A percentile compares a stretch with the other conserved stretches of the same genome.
Conservation (phyloP, 2,113 vertebrate species). For the western clawed frog (Xenopus tropicalis) region UCB_Xtro_10.0 CM004446.2:128283501-128284000, state of each 20-base stretch:
- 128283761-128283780: slow-evolving; percentile 20
- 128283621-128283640: background rate
- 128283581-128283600: too few relatives aligned
- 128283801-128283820: background rate
- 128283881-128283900: too few relatives aligned
- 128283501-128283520: slow-evolving; percentile 18
- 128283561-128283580: background rate
- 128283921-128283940: too few relatives aligned
- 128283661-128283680: too few relatives aligned
- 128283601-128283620: too few relatives aligned
- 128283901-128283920: too few relatives aligned
- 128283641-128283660: background rate
- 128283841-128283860: background rate
- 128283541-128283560: background rate
- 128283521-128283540: slow-evolving; percentile 15
- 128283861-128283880: too few relatives aligned
- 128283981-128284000: too few relatives aligned
- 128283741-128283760: background rate
- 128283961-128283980: too few relatives aligned
- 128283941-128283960: too few relatives aligned
- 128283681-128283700: background rate
- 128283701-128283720: slow-evolving; percentile 20
- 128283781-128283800: slow-evolving; percentile 1
- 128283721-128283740: background rate
- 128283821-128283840: background rate